Evolutionary conservation across 1,140 invertebrate genomes (phyloP).

Genomic region (Philotrypesis tridentata): DNA sequence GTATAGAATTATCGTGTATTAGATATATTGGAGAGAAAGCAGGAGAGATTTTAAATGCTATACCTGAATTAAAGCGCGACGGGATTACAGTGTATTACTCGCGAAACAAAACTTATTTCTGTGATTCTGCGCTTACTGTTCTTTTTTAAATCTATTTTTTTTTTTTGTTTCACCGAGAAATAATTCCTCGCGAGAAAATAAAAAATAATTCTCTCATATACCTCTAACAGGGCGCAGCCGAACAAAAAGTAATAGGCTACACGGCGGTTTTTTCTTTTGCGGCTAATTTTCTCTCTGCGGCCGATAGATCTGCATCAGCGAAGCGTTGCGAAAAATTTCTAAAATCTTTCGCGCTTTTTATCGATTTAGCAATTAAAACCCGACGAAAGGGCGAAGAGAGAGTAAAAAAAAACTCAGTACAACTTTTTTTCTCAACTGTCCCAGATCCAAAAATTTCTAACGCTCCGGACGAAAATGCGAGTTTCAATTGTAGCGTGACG

Average conservation of each 20-base stretch:
- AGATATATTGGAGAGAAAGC: not conserved
- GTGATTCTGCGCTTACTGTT: not conserved
- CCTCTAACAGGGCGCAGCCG: not conserved
- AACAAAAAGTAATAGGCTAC: not conserved
- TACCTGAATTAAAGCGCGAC: not conserved
- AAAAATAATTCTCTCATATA: not conserved
- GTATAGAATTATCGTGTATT: too few species aligned
- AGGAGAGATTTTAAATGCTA: too few species aligned
- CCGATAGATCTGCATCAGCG: not conserved
- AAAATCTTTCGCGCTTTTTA: not conserved
- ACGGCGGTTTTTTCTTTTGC: too few species aligned
- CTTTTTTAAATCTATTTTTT: not conserved
- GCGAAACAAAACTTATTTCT: not conserved
- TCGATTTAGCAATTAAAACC: not conserved
- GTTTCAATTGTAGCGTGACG: too few species aligned
- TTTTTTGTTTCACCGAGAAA: not conserved
- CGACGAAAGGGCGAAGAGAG: not conserved
- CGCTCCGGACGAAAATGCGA: not conserved
- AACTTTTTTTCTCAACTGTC: not conserved
- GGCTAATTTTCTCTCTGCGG: not conserved
- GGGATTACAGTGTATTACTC: not conserved
- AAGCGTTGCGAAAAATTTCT: not conserved
- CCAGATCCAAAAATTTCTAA: not conserved
- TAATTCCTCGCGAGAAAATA: not conserved
- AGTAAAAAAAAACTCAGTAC: not conserved